Percentiles rank a stretch among this genome's conserved stretches.
Evolutionary conservation across 2,888 invertebrate species (phyloP).

Genomic region (Doris montereyensis): DNA sequence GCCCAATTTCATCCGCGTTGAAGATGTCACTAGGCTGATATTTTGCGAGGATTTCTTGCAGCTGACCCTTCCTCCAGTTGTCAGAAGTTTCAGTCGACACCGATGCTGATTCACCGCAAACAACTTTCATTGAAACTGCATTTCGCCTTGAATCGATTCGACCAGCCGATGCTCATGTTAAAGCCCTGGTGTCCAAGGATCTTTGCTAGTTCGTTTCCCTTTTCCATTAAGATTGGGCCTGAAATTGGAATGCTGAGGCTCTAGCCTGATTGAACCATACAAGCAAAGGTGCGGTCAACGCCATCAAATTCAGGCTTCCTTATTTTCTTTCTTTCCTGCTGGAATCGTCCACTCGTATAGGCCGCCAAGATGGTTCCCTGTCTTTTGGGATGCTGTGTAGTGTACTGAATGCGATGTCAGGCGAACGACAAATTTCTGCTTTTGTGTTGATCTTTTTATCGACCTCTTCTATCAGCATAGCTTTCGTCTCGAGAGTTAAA

Average conservation of each 20-base stretch:
- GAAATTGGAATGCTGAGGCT: neutral
- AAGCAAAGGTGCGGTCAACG: neutral
- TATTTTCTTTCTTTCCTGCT: neutral
- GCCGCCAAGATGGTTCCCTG: no score
- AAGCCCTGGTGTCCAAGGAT: neutral
- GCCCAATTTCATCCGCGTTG: slow-evolving; percentile 2
- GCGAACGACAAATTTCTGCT: no score
- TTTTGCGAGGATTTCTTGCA: neutral
- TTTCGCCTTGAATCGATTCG: neutral
- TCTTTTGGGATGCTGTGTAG: no score
- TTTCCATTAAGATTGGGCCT: neutral
- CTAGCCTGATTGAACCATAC: neutral
- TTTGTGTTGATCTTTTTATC: no score
- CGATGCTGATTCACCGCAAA: neutral
- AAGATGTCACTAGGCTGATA: slow-evolving; percentile 12
- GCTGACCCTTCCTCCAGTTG: neutral
- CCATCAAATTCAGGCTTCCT: neutral
- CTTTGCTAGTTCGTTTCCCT: neutral
- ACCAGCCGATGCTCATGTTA: neutral
- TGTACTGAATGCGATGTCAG: no score
- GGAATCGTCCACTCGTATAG: neutral
- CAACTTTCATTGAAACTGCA: neutral
- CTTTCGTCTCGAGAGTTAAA: no score
- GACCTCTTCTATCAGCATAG: no score
- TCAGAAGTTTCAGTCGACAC: neutral